Base-by-base conservation (phyloP, 2,888 invertebrate species). In the Homarus gammarus region DNA sequence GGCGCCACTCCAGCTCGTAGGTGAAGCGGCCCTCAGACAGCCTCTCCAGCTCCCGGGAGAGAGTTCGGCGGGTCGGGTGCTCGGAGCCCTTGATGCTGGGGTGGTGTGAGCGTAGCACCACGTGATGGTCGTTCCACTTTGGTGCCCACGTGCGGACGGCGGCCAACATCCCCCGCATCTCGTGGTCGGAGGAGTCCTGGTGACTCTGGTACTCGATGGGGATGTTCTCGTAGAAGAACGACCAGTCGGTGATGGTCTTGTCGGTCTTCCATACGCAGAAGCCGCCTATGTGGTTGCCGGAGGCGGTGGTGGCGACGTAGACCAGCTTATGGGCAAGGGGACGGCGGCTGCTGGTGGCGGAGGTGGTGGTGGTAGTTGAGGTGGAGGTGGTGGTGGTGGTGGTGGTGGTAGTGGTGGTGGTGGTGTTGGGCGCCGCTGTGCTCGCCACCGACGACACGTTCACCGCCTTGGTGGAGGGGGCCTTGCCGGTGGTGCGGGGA, bases 171-270 rank as follows among this genome's bases (percentile, higher is more conserved):
- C 90, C 90, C 64, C 88, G 33, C 83, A 90, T 87, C 75, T 91
- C 91, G 18, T 91, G 91, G 49, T 91, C 91, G 18, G 87, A 70
- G 2, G 90, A 72, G 44, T 91, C 91, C 49, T 90, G 90, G 27
- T 84, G 87, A 44, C 91, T 91, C 44, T 91, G 91, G 33, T 87
- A 89, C 78, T 91, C 91, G 10, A 91, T 90, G n/a, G 91, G 91
- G n/a, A 91, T 90, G 61, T 91, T 91, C 38, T 91, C 91, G 68
- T 84, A 91, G 81, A 91, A 91, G 82, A 89, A 91, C 1, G 87
- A 79, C 91, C 91, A 91, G 72, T 38, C 38, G 0, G 91, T 90
- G 22, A 90, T 87, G 64, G 64, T 68, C 31, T 78, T 78, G 38
- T 87, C 89, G 12, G 64, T 70, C 56, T 87, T 86, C 91, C 91